Evolutionary conservation across 2,888 invertebrate genomes (phyloP), one percentile per base, ranked within the genome.

Genomic region (Nomada ruficornis): DNA sequence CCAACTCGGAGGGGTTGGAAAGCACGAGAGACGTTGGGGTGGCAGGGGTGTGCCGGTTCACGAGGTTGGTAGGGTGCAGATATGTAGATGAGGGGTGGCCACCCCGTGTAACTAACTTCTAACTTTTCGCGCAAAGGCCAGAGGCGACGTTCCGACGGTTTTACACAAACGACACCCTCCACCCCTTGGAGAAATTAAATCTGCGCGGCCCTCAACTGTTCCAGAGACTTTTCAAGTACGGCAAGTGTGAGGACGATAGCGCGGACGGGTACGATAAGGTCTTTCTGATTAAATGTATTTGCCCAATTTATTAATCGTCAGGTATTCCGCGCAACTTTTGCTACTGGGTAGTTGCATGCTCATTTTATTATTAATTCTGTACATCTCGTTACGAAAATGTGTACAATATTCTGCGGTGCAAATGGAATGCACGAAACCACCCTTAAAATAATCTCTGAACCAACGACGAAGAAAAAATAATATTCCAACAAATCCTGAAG

Each of bases 51-150:
- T 89, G 89, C 57, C 62, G 71, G 82, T 80, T 64, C 78, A 67
- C 69, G 77, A 54, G 80, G 80, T 82, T 57, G 78, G 77, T 55
- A 79, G 85, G 77, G 78, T 87, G 90, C 90, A 90, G 91, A 91
- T 93, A 93, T 93, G 93, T 92, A 93, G 93, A 93, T 93, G 91
- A 93, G 92, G 91, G 89, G 89, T 87, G 90, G 89, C 88, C 85
- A 88, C 87, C 87, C 90, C 89, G 89, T 91, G 91, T 93, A 93
- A 93, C 93, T 93, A 93, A 93, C 92, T 93, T 93, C 92, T 90
- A 92, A 92, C 92, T 93, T 93, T 36, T 89, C 84, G 89, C 89
- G 91, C 89, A 90, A 90, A 90, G 89, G 88, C 88, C 88, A 76
- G 29, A 18, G 79, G 85, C 86, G 82, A 80, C 83, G 83, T 86